Evolutionary conservation across 2,888 invertebrate genomes (phyloP), one percentile per base, ranked within the genome.

Genomic region (Synergus japonicus): DNA sequence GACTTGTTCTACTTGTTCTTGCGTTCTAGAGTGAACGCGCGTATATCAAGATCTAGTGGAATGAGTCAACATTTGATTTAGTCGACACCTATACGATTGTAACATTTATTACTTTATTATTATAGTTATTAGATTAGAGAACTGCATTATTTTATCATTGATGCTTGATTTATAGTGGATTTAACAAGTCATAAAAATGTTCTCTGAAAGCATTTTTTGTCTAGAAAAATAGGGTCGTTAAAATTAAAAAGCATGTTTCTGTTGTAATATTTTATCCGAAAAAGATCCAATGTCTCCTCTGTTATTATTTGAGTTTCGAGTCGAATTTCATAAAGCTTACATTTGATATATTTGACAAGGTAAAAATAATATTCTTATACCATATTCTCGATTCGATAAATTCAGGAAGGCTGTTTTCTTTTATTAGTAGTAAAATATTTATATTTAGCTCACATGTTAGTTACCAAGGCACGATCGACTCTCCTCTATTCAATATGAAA

Each of bases 1-100:
- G 73, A 73, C 73, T 73, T 73, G 73, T 73, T 73, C 54, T 54
- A 73, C 73, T 49, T 73, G 73, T 73, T 73, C 73, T 73, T 73
- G 73, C 73, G 37, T 73, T 73, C 18, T 37, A 18, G 37, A 73
- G 15, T 49, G 37, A 54, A 73, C 49, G 54, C 54, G 37, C 54
- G 37, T 73, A 37, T 54, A 58, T 73, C 37, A 73, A 73, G 54
- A 54, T 15, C 18, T 10, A 73, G 22, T 73, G n/a, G 73, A 73
- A 73, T 41, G 73, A 73, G 54, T 46, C 73, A 73, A 54, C 29
- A 54, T 73, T 73, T 73, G 49, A 73, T 58, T 58, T 73, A 73
- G 37, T 54, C n/a, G 37, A 15, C 18, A 73, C 37, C 41, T 73
- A 18, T 29, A 54, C 15, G 12, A 29, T 63, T 63, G 12, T 63